These are phyloP conservation scores for Hemiprocne comata DNA, from an alignment of 2,113 vertebrate species.

Conservation along the genomic window DNA sequence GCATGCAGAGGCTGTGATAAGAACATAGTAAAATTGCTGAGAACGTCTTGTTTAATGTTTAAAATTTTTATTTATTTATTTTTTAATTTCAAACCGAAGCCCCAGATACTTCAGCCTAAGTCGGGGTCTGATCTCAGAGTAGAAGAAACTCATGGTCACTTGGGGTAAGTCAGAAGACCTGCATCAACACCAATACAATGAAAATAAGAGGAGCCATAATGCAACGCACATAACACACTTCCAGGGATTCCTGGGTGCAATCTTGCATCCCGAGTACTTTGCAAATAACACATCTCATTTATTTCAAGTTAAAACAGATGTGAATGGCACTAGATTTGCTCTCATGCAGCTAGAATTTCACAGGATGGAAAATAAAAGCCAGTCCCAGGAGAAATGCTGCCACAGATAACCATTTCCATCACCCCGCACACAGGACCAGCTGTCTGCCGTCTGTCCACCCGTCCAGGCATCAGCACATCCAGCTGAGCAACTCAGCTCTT, in stretches of 20 bases:
- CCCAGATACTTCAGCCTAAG: background rate
- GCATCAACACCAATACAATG: accelerated
- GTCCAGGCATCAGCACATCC: background rate
- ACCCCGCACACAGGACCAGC: accelerated
- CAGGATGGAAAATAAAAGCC: background rate
- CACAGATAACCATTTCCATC: background rate
- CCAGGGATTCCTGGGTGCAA: background rate
- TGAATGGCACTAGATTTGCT: background rate
- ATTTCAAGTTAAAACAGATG: background rate
- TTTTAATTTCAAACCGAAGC: background rate
- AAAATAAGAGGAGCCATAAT: background rate
- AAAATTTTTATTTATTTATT: too few species aligned
- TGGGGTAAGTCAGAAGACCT: background rate
- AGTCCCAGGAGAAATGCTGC: background rate
- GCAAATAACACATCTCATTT: background rate
- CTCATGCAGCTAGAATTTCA: background rate
- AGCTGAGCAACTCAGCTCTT: background rate
- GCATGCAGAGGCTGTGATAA: constrained; percentile 83
- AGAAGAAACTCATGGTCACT: background rate
- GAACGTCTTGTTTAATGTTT: background rate
- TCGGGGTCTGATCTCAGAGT: background rate
- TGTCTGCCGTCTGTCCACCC: background rate
- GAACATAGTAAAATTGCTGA: constrained; percentile 4
- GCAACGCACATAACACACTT: background rate
- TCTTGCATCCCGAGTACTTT: background rate